phyloP scores from a whole-genome alignment of 1,140 invertebrate species.

The Sipha flava region DNA sequence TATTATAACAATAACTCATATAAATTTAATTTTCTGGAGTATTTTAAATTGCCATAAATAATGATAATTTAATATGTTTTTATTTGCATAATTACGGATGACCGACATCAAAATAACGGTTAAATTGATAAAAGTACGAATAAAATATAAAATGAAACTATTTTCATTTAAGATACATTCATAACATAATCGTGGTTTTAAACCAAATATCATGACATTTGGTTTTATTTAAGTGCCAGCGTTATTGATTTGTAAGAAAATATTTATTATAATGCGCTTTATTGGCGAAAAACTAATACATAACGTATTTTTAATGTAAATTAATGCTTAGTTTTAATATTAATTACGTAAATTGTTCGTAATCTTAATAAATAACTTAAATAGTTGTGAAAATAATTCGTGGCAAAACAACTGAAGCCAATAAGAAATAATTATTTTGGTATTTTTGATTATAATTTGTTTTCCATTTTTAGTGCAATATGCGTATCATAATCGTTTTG shows the following conservation, averaged over 20 bases:
- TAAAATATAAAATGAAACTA: too few species aligned
- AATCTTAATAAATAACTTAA: background rate
- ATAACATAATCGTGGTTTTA: too few species aligned
- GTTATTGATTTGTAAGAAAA: background rate
- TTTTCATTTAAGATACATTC: too few species aligned
- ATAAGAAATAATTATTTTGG: background rate
- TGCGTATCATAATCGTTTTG: too few species aligned
- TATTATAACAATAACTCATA: background rate
- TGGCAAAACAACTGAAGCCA: background rate
- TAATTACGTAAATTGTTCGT: background rate
- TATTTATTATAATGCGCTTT: background rate
- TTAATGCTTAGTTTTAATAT: background rate
- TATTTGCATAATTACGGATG: background rate
- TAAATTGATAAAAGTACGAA: background rate
- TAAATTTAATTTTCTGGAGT: background rate
- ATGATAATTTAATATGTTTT: background rate
- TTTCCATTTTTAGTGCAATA: too few species aligned
- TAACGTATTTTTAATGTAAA: background rate
- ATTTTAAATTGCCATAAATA: background rate
- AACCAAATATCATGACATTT: too few species aligned
- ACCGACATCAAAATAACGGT: background rate
- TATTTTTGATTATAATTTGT: background rate
- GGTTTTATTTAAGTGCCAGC: background rate
- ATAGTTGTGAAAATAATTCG: background rate
- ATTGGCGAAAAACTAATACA: background rate